These are phyloP conservation scores for Achlya flavicornis DNA, from an alignment of 2,888 invertebrate genomes.

Conservation along the genomic window DNA sequence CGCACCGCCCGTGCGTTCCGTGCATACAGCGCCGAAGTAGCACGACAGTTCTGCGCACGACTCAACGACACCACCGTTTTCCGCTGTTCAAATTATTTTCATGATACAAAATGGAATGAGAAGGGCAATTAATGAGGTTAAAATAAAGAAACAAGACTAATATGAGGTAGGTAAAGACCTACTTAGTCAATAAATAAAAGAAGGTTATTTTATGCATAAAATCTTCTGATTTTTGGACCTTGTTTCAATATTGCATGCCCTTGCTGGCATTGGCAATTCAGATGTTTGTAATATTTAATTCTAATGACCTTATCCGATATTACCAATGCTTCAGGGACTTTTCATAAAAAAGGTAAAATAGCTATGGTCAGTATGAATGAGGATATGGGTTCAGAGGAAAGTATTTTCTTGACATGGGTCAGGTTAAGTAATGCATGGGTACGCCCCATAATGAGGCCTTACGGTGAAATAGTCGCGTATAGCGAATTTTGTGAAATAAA, in stretches of 20 bases:
- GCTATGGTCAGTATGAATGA: constrained; percentile 11
- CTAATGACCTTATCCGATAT: constrained; percentile 3
- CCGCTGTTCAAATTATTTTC: constrained; percentile 71
- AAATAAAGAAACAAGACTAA: neutral
- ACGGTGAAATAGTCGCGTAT: constrained; percentile 6
- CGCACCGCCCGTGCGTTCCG: constrained; percentile 88
- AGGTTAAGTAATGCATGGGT: constrained; percentile 18
- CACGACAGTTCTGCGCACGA: constrained; percentile 90
- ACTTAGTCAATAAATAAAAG: neutral
- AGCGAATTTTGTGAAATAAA: constrained; percentile 9
- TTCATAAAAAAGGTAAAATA: constrained; percentile 13
- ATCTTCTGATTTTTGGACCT: no score
- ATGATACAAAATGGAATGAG: neutral
- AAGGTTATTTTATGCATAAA: neutral
- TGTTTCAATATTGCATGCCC: neutral
- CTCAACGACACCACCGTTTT: constrained; percentile 85
- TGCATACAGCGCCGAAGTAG: constrained; percentile 92
- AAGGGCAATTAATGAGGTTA: neutral
- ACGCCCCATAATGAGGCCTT: constrained; percentile 12
- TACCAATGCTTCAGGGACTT: constrained; percentile 8
- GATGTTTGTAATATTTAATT: neutral
- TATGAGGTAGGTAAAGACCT: no score
- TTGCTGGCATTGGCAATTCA: neutral
- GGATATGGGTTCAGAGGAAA: constrained; percentile 15
- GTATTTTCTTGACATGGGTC: constrained; percentile 27